phyloP scores from a whole-genome alignment of 1,140 invertebrate genomes.

The Tyrophagus putrescentiae region DNA sequence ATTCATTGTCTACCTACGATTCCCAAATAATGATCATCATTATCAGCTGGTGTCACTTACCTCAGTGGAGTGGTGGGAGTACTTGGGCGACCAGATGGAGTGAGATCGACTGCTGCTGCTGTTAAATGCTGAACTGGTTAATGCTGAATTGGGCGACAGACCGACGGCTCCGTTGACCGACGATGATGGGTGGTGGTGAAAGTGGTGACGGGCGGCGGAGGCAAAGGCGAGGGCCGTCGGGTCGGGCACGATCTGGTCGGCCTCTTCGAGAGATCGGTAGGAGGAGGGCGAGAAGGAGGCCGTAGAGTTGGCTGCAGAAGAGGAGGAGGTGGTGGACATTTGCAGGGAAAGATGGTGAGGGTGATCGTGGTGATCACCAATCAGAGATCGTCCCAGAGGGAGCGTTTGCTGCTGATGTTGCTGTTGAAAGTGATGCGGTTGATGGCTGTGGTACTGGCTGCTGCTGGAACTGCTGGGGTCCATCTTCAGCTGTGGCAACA shows the following conservation, averaged over 20 bases:
- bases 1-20: no score
- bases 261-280: constrained; percentile 3
- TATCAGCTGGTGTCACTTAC: background rate
- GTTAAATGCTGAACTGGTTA: no score
- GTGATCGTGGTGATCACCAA: background rate
- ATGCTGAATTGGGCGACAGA: background rate
- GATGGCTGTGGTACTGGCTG: background rate
- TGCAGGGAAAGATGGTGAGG: background rate
- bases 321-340: background rate
- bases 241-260: constrained; percentile 12
- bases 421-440: background rate
- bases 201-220: background rate
- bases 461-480: background rate
- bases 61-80: no score
- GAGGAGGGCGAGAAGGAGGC: constrained; percentile 7
- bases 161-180: no score
- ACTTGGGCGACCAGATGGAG: constrained; percentile 1
- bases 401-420: no score
- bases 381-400: no score
- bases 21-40: background rate
- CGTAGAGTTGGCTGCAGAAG: background rate
- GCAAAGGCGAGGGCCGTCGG: background rate
- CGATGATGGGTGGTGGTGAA: background rate
- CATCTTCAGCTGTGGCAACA: background rate
- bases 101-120: constrained; percentile 6